Base-by-base conservation (phyloP, 1,140 invertebrate genomes). In the Araneus ventricosus region DNA sequence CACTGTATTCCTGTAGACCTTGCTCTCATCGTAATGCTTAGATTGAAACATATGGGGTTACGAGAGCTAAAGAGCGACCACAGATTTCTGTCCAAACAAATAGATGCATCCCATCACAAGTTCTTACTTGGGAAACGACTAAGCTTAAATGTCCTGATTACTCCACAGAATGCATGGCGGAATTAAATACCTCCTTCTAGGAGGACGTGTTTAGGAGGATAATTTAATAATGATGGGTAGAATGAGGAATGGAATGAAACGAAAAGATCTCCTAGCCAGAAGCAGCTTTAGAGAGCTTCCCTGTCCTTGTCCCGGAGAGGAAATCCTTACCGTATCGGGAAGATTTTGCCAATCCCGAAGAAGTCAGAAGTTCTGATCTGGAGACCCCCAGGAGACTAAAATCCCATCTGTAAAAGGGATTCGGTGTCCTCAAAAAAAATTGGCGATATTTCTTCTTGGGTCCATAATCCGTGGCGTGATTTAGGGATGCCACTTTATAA, bases 351-450 rank as follows among this genome's bases (percentile, higher is more conserved):
- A 52, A 52, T 52, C 45, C 45, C 45, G 10, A 17, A 52, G 63
- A 67, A 67, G 27, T 67, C 63, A 67, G 61, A 30, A n/a, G 63
- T 67, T 67, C 63, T 67, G 63, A 67, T 67, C 27, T 30, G 63
- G 63, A n/a, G 5, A 67, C 63, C 8, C n/a, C 63, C 63, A n/a
- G 63, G 63, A 2, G 63, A 67, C 63, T 67, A 67, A 67, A 67
- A 67, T 67, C 63, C 63, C 63, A 67, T 67, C 24, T 67, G 63
- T 67, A 67, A 67, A n/a, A 27, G 63, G 63, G 63, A 67, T 67
- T 67, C 27, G 63, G n/a, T 27, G 27, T 67, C 63, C n/a, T n/a
- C 63, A n/a, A 67, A 67, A 63, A 22, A 67, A 67, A 67, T 27
- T 52, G 45, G 45, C 45, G 45, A 67, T 27, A 27, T 67, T 27